Percentiles rank a stretch among this genome's conserved stretches.
phyloP scores from a whole-genome alignment of 2,113 vertebrate genomes.

The Pomatostomus ruficeps region DNA sequence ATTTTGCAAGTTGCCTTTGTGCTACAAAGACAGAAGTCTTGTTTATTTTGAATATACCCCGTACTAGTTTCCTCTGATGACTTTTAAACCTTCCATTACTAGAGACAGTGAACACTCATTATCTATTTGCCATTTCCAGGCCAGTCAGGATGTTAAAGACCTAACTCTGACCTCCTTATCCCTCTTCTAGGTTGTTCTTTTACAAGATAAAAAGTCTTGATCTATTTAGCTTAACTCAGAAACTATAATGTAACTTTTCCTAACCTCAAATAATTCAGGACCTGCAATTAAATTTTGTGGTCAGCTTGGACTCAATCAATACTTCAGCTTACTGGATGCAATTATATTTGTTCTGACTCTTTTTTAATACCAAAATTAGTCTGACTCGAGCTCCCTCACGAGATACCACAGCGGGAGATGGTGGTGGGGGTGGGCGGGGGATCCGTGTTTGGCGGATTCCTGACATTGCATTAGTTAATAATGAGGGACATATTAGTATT shows the following conservation, averaged over 20 bases:
- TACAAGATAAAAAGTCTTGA: slow-evolving; percentile 10
- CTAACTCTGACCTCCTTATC: not conserved
- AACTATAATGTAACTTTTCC: slow-evolving; percentile 22
- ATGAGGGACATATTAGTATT: slow-evolving; percentile 49
- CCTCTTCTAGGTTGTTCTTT: not conserved
- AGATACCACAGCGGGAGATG: not conserved
- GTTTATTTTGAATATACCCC: not conserved
- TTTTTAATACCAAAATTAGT: not conserved
- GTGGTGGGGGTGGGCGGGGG: fast-evolving
- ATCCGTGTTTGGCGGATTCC: not conserved
- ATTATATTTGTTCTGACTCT: not conserved
- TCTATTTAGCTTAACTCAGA: slow-evolving; percentile 30
- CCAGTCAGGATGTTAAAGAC: not conserved
- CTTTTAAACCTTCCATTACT: not conserved
- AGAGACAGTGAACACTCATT: not conserved
- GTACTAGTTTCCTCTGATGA: not conserved
- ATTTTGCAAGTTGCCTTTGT: not conserved
- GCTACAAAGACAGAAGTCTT: not conserved
- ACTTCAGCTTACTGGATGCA: not conserved
- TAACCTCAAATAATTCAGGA: slow-evolving; percentile 40
- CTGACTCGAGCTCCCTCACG: not conserved
- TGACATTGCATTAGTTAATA: slow-evolving; percentile 29
- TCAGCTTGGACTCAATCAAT: slow-evolving; percentile 1
- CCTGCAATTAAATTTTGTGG: slow-evolving; percentile 32
- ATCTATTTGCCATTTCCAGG: not conserved